Evolutionary conservation across 2,797 vertebrate species (phyloP).

Genomic region (Myiotriccus ornatus): DNA sequence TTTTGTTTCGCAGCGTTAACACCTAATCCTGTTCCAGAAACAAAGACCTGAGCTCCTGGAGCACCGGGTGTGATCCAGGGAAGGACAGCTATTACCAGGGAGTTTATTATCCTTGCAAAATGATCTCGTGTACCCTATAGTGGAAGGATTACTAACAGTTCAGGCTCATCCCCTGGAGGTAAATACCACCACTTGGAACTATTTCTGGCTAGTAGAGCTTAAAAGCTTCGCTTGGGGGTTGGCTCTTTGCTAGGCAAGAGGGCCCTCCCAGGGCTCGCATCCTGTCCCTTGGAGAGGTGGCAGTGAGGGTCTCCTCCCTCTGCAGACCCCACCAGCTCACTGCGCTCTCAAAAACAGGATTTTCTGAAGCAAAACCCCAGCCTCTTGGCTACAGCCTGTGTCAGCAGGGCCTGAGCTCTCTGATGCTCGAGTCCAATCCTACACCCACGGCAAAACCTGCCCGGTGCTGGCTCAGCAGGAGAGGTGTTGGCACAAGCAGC

Average conservation of each 20-base stretch:
- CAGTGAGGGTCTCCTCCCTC: background rate
- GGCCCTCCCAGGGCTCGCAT: background rate
- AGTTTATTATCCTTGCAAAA: constrained; percentile 23
- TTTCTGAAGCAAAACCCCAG: background rate
- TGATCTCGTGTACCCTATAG: background rate
- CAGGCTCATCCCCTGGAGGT: background rate
- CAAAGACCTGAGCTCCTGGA: constrained; percentile 32
- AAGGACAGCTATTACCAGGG: constrained; percentile 11
- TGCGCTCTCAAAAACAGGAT: background rate
- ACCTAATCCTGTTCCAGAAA: constrained; percentile 40
- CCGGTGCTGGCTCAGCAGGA: background rate
- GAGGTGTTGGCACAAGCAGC: background rate
- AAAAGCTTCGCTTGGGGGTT: background rate
- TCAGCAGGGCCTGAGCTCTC: background rate
- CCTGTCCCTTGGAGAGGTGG: background rate
- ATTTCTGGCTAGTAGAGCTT: background rate
- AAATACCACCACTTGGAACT: background rate
- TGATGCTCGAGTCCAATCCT: accelerated
- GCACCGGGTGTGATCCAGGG: background rate
- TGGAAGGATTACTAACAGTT: constrained; percentile 3
- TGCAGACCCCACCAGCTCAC: background rate
- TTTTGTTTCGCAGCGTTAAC: background rate
- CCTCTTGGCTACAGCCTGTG: accelerated
- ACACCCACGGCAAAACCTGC: background rate
- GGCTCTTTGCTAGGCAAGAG: background rate